These are phyloP conservation scores for Dasypus novemcinctus DNA, from an alignment of 2,113 vertebrate species.

Conservation along the genomic window DNA sequence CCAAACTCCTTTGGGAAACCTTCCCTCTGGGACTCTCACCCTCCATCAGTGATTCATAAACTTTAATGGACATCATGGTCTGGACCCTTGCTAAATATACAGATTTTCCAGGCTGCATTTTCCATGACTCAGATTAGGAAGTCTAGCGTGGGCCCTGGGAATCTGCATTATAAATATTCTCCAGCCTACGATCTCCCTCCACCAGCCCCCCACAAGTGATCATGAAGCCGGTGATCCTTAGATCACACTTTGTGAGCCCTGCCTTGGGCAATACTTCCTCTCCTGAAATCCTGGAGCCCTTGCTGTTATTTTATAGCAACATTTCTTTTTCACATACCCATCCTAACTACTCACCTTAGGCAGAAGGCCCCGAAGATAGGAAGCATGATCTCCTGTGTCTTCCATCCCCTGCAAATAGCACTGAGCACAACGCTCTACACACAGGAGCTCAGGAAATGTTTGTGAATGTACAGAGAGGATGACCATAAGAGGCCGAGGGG, in stretches of 20 bases:
- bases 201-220: background rate
- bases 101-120: background rate
- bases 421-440: background rate
- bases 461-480: background rate
- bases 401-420: background rate
- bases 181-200: background rate
- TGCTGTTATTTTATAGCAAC: background rate
- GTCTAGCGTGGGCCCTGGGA: background rate
- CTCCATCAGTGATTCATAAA: background rate
- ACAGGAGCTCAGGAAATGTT: slow-evolving; percentile 59
- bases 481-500: slow-evolving; percentile 43
- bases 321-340: slow-evolving; percentile 5
- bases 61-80: background rate
- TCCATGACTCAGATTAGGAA: background rate
- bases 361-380: slow-evolving; percentile 25
- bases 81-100: background rate
- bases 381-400: slow-evolving; percentile 56
- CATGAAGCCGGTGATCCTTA: background rate
- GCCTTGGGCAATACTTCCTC: background rate
- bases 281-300: background rate
- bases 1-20: background rate
- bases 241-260: background rate
- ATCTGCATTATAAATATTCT: background rate
- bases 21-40: background rate
- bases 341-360: slow-evolving; percentile 44